Evolutionary conservation across 2,888 invertebrate genomes (phyloP), one percentile per base, ranked within the genome.

Genomic region (Flexamia atlantica): DNA sequence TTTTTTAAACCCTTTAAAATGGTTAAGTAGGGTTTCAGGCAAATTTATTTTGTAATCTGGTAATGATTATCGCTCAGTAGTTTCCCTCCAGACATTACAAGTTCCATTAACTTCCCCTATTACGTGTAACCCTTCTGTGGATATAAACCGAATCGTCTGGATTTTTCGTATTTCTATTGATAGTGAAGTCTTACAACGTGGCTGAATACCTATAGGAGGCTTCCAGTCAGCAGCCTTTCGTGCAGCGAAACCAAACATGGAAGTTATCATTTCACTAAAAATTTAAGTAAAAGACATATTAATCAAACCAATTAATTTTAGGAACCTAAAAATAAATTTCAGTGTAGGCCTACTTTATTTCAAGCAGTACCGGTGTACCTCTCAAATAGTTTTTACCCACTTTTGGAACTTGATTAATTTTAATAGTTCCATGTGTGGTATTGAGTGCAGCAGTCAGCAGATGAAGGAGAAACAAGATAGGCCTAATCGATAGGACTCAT

Each of bases 241-340:
- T 50, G 76, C 82, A 82, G 82, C 82, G 53, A 53, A 82, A 50
- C 82, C 82, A 82, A 81, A 82, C 82, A 82, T 82, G 82, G 82
- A 82, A 72, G 50, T 82, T 72, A 82, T 82, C 82, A 72, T 82
- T 72, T 82, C 82, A 32, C 68, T 82, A 72, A 82, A 82, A 53
- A 82, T 82, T 53, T 82, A 82, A 72, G 10, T n/a, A 81, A 68
- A 23, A 3, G 2, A 46, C 23, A 17, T 28, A 76, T 4, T 50
- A 50, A 23, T 50, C 50, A 30, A 76, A 25, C 7, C 5, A 30
- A 46, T 5, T 9, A 76, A 50, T 12, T 42, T 74, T 74, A 30
- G 60, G 25, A 28, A 60, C 36, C 12, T 50, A 30, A 17, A 5
- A 25, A 2, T 28, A 76, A 50, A 7, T 74, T 76, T 76, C 12